Conservation (phyloP, 1,140 invertebrate genomes). For the Atopsyche davidsoni region DNA sequence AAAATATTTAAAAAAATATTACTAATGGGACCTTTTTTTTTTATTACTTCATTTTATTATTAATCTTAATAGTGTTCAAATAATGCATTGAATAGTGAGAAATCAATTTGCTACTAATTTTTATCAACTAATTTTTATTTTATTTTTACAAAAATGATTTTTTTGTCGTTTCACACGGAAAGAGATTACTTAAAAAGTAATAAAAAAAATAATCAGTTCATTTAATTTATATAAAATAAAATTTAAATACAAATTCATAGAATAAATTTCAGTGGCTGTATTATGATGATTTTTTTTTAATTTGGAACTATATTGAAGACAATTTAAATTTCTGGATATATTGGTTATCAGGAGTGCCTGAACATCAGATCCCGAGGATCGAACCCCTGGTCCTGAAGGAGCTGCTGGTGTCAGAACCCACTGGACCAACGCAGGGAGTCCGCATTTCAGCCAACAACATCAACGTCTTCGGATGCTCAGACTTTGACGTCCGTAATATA, state of each 20-base stretch:
- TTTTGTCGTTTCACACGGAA: background rate
- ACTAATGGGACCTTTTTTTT: too few relatives aligned
- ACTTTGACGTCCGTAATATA: slow-evolving; percentile 51
- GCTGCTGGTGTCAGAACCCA: slow-evolving; percentile 46
- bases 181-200: background rate
- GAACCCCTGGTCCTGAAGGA: slow-evolving; percentile 58
- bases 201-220: background rate
- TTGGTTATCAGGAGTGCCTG: slow-evolving; percentile 37
- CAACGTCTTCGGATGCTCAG: slow-evolving; percentile 52
- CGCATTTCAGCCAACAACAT: slow-evolving; percentile 51
- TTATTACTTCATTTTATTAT: too few relatives aligned
- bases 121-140: too few relatives aligned
- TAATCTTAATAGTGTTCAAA: too few relatives aligned
- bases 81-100: too few relatives aligned
- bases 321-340: background rate
- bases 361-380: slow-evolving; percentile 54
- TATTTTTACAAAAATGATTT: too few relatives aligned
- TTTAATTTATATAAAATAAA: background rate
- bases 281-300: background rate
- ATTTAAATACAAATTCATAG: background rate
- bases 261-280: background rate
- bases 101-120: too few relatives aligned
- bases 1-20: too few relatives aligned
- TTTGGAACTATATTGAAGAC: background rate
- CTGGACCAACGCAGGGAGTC: slow-evolving; percentile 39